Percentiles rank a stretch among this genome's conserved stretches.
Conservation (phyloP, 2,888 invertebrate species). For the Listrodromus nycthemerus region DNA sequence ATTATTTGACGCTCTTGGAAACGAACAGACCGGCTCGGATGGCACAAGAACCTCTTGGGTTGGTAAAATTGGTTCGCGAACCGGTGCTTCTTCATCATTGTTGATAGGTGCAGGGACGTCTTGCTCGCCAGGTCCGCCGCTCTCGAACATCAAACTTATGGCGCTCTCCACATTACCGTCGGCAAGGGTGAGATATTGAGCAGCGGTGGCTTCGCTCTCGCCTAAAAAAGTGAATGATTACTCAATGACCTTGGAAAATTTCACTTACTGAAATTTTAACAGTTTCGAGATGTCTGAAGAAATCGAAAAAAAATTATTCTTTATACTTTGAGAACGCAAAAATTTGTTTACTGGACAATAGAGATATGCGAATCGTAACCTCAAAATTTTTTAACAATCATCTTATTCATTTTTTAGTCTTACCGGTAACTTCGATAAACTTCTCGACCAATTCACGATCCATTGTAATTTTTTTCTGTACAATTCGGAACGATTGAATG, state of each 20-base stretch:
- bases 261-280: background rate
- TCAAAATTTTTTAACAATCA: conserved; percentile 7
- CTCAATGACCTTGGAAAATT: background rate
- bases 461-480: conserved; percentile 71
- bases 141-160: conserved; percentile 81
- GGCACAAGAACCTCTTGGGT: conserved; percentile 82
- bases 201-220: conserved; percentile 79
- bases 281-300: background rate
- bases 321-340: background rate
- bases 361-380: background rate
- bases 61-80: conserved; percentile 82
- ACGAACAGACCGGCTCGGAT: conserved; percentile 78
- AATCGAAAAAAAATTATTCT: background rate
- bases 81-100: conserved; percentile 73
- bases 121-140: conserved; percentile 70
- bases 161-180: conserved; percentile 82
- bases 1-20: conserved; percentile 79
- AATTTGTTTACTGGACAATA: conserved; percentile 10
- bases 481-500: conserved; percentile 4
- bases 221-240: conserved; percentile 70
- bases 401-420: conserved; percentile 25
- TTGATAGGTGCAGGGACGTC: conserved; percentile 39
- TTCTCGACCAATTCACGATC: conserved; percentile 80
- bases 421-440: conserved; percentile 83
- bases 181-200: conserved; percentile 79